Evolutionary conservation across 2,888 invertebrate species (phyloP), one percentile per base, ranked within the genome.

Genomic region (Drosophila kuntzei): DNA sequence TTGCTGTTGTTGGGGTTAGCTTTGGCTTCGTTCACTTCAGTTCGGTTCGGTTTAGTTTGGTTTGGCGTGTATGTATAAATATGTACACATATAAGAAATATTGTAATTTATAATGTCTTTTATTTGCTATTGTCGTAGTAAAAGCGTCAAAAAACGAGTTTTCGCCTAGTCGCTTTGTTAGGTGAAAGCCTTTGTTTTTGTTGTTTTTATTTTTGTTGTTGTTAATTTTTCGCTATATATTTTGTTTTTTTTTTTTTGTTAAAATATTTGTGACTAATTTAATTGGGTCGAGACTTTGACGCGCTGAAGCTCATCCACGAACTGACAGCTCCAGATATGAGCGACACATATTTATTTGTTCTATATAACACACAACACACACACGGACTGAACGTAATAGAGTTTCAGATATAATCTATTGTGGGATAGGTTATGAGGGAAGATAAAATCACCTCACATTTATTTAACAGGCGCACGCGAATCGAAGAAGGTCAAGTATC

Each of bases 61-160:
- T 55, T 41, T 69, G 62, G 36, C 14, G 36, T 63, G 34, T 47
- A 8, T 54, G 11, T 63, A 16, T 59, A 47, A 47, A 37, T 67
- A 12, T 36, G 58, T 57, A 54, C 29, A 47, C 43, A 58, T 60
- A 76, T 63, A 55, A 60, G 39, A 65, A 66, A 77, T 76, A 77
- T 71, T 64, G 71, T 78, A 71, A 75, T 83, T 76, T 86, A 79
- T 84, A 84, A 83, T 84, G 79, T 80, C 79, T 74, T 74, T 79
- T 76, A 57, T 71, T 65, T 73, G 54, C 46, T 43, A 27, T 59
- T 57, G 65, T 63, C 58, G 71, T 69, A 51, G 76, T 76, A 78
- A 72, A 75, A 78, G 69, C 59, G 62, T 54, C 44, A 32, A 62
- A 67, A 80, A 77, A 84, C 84, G 50, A 59, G 84, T 85, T 84